These are phyloP conservation scores for Acronicta psi DNA, from an alignment of 2,888 invertebrate genomes.

Conservation along the genomic window DNA sequence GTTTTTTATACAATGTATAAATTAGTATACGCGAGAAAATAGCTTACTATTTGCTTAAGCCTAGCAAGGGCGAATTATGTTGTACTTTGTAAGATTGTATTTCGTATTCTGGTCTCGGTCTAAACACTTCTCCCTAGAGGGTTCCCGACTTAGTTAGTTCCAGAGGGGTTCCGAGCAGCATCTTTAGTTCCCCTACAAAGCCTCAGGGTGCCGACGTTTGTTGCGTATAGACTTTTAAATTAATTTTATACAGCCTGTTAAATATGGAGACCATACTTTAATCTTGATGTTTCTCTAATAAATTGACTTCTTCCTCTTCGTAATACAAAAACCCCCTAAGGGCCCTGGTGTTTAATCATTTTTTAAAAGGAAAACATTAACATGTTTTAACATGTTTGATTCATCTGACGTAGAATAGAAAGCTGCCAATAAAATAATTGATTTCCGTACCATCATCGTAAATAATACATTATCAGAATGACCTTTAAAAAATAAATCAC, in stretches of 20 bases:
- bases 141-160: slow-evolving; percentile 13
- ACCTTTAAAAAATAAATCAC: neutral
- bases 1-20: too few species aligned
- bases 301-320: too few species aligned
- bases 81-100: neutral
- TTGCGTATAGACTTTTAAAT: slow-evolving; percentile 9
- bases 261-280: too few species aligned
- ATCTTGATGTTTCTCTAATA: too few species aligned
- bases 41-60: too few species aligned
- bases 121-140: slow-evolving; percentile 21
- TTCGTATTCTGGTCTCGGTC: slow-evolving; percentile 38
- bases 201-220: neutral
- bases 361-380: too few species aligned
- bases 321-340: too few species aligned
- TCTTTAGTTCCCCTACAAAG: slow-evolving; percentile 2
- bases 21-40: too few species aligned
- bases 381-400: too few species aligned
- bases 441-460: neutral
- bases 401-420: neutral
- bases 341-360: too few species aligned
- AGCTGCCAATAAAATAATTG: neutral
- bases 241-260: slow-evolving; percentile 2
- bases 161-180: slow-evolving; percentile 11
- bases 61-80: too few species aligned
- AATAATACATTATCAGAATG: neutral